Evolutionary conservation across 2,113 vertebrate genomes (phyloP).

Genomic region (Vireo altiloquus): DNA sequence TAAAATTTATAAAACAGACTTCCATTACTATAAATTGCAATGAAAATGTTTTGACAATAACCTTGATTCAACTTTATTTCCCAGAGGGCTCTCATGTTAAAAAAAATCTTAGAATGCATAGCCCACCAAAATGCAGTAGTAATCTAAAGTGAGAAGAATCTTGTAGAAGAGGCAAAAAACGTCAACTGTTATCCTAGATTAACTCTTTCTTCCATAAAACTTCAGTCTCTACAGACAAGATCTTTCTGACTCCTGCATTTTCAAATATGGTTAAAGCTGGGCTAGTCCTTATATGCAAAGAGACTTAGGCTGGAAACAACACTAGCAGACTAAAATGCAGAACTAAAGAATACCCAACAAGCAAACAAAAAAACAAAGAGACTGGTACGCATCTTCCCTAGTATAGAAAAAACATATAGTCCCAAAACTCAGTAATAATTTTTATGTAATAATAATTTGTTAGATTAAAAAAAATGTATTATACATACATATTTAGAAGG

Average conservation of each 20-base stretch:
- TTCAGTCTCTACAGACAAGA: neutral
- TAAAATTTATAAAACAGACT: neutral
- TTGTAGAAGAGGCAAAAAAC: neutral
- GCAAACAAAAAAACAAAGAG: neutral
- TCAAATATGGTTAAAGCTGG: neutral
- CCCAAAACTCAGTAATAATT: neutral
- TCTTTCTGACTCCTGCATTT: neutral
- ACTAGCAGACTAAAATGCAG: neutral
- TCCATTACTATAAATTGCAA: neutral
- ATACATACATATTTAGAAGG: neutral
- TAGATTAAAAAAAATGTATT: neutral
- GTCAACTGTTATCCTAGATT: neutral
- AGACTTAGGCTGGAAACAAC: neutral
- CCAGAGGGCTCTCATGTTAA: neutral
- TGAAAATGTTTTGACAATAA: neutral
- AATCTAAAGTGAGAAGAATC: neutral
- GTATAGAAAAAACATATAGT: neutral
- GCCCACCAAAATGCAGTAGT: neutral
- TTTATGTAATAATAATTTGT: neutral
- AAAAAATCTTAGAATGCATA: neutral
- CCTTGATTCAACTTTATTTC: neutral
- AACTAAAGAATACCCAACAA: neutral
- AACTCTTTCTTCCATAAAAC: neutral
- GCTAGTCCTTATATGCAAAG: neutral
- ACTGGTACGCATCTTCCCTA: neutral